phyloP scores from a whole-genome alignment of 2,797 vertebrate species.

The Chaunax sp. region DNA sequence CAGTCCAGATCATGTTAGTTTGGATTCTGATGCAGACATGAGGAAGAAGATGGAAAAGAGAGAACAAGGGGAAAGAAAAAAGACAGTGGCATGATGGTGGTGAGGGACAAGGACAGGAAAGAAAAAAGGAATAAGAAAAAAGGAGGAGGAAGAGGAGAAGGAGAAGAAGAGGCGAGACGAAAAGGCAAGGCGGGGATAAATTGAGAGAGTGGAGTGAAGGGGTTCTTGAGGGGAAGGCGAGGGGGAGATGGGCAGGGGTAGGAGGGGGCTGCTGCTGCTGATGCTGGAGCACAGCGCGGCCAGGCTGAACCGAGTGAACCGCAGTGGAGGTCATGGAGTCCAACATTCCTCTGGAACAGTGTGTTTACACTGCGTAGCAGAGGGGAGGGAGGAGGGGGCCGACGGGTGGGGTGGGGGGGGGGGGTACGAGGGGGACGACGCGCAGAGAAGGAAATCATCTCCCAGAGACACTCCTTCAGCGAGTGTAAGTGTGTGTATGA shows the following conservation, averaged over 20 bases:
- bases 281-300: slow-evolving; percentile 79
- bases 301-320: slow-evolving; percentile 87
- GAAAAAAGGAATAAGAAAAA: slow-evolving; percentile 19
- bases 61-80: slow-evolving; percentile 35
- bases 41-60: slow-evolving; percentile 26
- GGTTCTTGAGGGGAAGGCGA: slow-evolving; percentile 29
- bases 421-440: slow-evolving; percentile 80
- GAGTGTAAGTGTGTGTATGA: neutral
- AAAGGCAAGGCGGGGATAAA: slow-evolving; percentile 26
- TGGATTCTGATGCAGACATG: neutral
- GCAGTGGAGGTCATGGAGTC: slow-evolving; percentile 86
- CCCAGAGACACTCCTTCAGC: slow-evolving; percentile 51
- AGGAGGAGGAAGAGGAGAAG: slow-evolving; percentile 4
- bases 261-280: slow-evolving; percentile 50
- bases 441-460: slow-evolving; percentile 81
- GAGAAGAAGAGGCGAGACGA: slow-evolving; percentile 20
- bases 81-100: neutral
- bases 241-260: neutral
- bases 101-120: slow-evolving; percentile 37
- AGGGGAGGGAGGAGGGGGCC: slow-evolving; percentile 27
- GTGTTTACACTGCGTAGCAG: slow-evolving; percentile 86
- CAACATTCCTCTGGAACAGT: slow-evolving; percentile 88
- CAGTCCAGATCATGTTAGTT: neutral
- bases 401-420: slow-evolving; percentile 57
- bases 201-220: slow-evolving; percentile 43